Evolutionary conservation across 2,888 invertebrate species (phyloP), one percentile per base, ranked within the genome.

Genomic region (Drosophila trichaetosa): DNA sequence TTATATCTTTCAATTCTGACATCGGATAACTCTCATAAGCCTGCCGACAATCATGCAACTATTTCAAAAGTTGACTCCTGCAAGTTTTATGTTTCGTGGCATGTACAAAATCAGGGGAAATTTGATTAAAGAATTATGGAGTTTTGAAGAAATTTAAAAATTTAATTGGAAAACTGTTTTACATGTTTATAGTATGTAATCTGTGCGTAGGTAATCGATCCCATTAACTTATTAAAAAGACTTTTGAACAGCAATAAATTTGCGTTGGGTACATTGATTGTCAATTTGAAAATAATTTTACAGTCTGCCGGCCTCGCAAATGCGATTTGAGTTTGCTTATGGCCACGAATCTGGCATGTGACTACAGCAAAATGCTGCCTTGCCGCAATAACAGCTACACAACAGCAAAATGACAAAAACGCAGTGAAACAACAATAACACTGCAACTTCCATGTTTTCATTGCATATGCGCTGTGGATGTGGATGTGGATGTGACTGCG

Each of bases 381-480:
- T 73, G 79, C 65, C 58, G 13, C 49, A 38, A 42, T 54, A 61
- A 33, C 31, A 52, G 18, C 34, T 24, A 36, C 31, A 42, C 33
- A 38, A 31, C 29, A 27, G 52, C 16, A 34, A 33, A 63, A 67
- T 24, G 21, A 58, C 65, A 68, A 53, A 48, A 56, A 38, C 46
- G 29, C 49, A 34, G 34, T 54, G 46, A 60, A 42, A 46, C 57
- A 62, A 56, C 46, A 64, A 62, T 66, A 79, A 67, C 66, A 58
- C 38, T 63, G 54, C 69, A 65, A 54, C 59, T 66, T 52, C 53
- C 51, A 52, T 80, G 73, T 70, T 71, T 66, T 62, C 73, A 58
- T 68, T 60, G 80, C 60, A 57, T 63, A 21, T 58, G 48, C 38
- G 27, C 58, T 51, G 53, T n/a, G 63, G 42, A 13, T 36, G 42